These are phyloP conservation scores for Melinaea menophilus DNA, from an alignment of 2,888 invertebrate species.

Conservation along the genomic window DNA sequence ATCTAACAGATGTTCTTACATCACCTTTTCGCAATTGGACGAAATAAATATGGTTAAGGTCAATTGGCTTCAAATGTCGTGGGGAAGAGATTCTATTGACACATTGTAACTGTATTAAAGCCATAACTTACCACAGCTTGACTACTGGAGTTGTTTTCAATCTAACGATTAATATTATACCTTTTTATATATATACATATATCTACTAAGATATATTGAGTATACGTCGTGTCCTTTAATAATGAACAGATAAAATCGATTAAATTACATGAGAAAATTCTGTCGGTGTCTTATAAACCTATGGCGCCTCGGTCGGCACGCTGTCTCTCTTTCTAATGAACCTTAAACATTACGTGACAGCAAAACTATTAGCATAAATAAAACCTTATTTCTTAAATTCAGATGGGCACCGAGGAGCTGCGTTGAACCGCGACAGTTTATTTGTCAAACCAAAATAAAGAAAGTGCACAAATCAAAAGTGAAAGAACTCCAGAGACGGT, in stretches of 20 bases:
- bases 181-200: background rate
- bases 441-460: conserved; percentile 82
- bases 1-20: conserved; percentile 28
- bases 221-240: background rate
- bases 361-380: conserved; percentile 7
- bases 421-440: conserved; percentile 80
- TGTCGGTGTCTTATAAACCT: conserved; percentile 15
- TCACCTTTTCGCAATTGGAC: conserved; percentile 30
- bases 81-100: background rate
- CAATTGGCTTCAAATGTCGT: background rate
- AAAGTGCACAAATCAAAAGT: conserved; percentile 70
- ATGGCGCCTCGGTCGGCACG: conserved; percentile 17
- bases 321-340: conserved; percentile 21
- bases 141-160: background rate
- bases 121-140: no score
- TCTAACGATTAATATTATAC: background rate
- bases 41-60: conserved; percentile 15
- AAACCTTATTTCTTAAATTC: conserved; percentile 23
- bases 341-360: conserved; percentile 22
- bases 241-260: conserved; percentile 12
- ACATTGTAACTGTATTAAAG: background rate
- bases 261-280: conserved; percentile 13
- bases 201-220: background rate
- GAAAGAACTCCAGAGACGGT: conserved; percentile 66
- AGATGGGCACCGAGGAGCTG: conserved; percentile 84